Evolutionary conservation across 2,113 vertebrate species (phyloP).

Genomic region (Dunckerocampus dactyliophorus): DNA sequence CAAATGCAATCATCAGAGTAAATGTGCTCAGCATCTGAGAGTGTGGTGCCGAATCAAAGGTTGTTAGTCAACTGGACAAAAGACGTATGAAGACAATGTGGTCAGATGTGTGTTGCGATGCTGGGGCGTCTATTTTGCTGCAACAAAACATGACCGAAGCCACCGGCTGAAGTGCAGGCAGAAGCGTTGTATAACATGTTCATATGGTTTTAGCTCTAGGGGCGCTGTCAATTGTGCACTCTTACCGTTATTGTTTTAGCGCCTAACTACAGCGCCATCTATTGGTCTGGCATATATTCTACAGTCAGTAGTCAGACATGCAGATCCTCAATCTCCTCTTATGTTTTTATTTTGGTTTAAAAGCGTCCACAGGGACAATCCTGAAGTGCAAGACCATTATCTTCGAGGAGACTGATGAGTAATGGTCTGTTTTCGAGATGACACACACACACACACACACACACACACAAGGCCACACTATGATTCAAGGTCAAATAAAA

Average conservation of each 20-base stretch:
- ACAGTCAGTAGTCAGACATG: not conserved
- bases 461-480: not conserved
- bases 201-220: no score
- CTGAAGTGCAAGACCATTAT: not conserved
- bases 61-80: slow-evolving; percentile 3
- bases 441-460: not conserved
- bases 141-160: no score
- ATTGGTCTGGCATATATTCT: not conserved
- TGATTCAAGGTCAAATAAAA: slow-evolving; percentile 10
- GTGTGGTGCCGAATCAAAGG: no score
- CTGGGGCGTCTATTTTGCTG: no score
- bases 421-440: not conserved
- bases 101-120: no score
- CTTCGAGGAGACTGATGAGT: not conserved
- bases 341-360: not conserved
- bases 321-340: not conserved
- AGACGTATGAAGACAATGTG: no score
- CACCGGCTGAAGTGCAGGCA: no score
- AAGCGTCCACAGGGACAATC: not conserved
- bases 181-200: no score
- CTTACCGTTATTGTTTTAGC: no score
- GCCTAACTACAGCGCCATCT: not conserved
- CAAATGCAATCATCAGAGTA: no score
- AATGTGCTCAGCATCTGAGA: no score
- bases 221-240: not conserved